A percentile compares a stretch with the other conserved stretches of the same genome.
Evolutionary conservation across 1,140 invertebrate genomes (phyloP).

Genomic region (Adelges cooleyi): DNA sequence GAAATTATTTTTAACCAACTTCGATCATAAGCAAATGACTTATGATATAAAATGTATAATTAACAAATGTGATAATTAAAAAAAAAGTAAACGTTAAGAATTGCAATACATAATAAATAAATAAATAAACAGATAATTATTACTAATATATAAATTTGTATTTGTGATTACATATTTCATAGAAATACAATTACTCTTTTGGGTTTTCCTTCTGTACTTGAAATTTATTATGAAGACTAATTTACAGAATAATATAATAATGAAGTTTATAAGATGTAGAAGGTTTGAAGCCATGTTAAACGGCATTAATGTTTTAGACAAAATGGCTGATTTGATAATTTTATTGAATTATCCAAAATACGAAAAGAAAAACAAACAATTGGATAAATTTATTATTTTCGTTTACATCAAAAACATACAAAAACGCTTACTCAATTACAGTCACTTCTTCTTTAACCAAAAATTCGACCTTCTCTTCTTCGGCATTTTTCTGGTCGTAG

Average conservation of each 20-base stretch:
- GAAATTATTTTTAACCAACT: too few species aligned
- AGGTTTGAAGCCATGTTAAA: neutral
- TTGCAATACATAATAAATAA: too few species aligned
- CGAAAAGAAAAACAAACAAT: conserved; percentile 7
- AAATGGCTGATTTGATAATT: neutral
- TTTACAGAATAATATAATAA: conserved; percentile 13
- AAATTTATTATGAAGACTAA: conserved; percentile 14
- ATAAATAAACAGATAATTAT: conserved; percentile 23
- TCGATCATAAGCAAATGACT: too few species aligned
- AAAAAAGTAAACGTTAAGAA: too few species aligned
- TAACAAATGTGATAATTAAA: too few species aligned
- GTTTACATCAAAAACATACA: conserved; percentile 23
- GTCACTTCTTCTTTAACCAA: conserved; percentile 92
- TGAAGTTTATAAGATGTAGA: neutral
- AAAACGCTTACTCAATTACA: conserved; percentile 48
- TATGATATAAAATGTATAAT: too few species aligned
- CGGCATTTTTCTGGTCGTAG: conserved; percentile 72
- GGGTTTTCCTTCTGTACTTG: conserved; percentile 19
- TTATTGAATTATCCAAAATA: neutral
- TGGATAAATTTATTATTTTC: neutral
- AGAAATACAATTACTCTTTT: too few species aligned
- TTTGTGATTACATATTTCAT: neutral
- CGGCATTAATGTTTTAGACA: neutral
- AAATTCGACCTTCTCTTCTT: conserved; percentile 94
- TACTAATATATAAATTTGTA: conserved; percentile 20